Base-by-base conservation (phyloP, 2,113 vertebrate species). In the Phycodurus eques region DNA sequence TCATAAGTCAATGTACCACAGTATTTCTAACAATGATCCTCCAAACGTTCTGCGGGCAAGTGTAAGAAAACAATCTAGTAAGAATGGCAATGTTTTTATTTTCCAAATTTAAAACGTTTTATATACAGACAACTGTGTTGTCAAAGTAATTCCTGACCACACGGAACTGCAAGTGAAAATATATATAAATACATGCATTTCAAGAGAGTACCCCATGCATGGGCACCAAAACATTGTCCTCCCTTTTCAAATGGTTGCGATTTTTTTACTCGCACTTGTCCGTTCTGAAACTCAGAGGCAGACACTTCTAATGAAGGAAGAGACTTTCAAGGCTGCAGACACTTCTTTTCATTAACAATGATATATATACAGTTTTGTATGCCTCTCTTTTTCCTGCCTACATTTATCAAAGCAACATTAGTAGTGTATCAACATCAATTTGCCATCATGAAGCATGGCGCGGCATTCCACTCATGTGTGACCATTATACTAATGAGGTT, bases 401-500 rank as follows among this genome's bases (percentile, higher is more conserved):
- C 85, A 91, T 92, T 90, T 88, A 90, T 90, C 89, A 90, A 84
- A 87, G 85, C 83, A 88, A 88, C 88, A 89, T 87, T 89, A 90
- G 86, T 86, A 88, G 88, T 83, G 88, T 88, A 88, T 90, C 87
- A 88, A 84, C 87, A 91, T 91, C 91, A 92, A 91, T 91, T 91
- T 91, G 89, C 88, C 84, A 86, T 88, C 87, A 90, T 85, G 89
- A 88, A 88, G 88, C 88, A 87, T 83, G 84, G 85, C 81, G 83
- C 80, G 83, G 85, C 86, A 90, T 91, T 91, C 88, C 88, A 88
- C 87, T 89, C 87, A 89, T 88, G 88, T 90, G 89, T 89, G 89
- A 92, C 89, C 88, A 89, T 89, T 85, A 89, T 91, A 88, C 88
- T 91, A 90, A 92, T 90, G 89, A 92, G 89, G 90, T 89, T 88